Evolutionary conservation across 1,140 invertebrate species (phyloP).

Genomic region (Anoplolepis gracilipes): DNA sequence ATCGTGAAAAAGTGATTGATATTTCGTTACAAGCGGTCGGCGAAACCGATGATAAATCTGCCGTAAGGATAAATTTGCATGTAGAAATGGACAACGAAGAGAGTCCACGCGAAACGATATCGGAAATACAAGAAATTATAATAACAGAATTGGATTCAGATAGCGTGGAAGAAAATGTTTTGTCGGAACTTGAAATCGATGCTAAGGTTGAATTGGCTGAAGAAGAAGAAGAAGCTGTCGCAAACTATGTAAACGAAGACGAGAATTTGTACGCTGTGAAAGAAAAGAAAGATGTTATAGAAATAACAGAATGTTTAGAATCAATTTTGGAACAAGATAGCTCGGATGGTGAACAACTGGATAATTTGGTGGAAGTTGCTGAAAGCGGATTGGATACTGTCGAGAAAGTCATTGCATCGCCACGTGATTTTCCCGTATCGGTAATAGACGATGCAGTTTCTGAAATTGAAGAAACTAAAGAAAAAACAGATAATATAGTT

Average conservation of each 20-base stretch:
- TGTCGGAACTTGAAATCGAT: slow-evolving; percentile 73
- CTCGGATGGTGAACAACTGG: slow-evolving; percentile 81
- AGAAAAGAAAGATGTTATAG: background rate
- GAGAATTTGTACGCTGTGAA: background rate
- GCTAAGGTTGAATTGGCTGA: slow-evolving; percentile 70
- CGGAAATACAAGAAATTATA: slow-evolving; percentile 53
- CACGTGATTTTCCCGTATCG: slow-evolving; percentile 12
- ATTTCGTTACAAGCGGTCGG: background rate
- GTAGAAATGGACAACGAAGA: slow-evolving; percentile 63
- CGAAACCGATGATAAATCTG: slow-evolving; percentile 19
- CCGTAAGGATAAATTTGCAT: slow-evolving; percentile 15
- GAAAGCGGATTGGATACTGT: slow-evolving; percentile 76
- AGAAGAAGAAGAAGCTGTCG: slow-evolving; percentile 62
- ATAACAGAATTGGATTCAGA: slow-evolving; percentile 66
- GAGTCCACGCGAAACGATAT: background rate
- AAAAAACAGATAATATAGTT: background rate
- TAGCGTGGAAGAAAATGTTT: slow-evolving; percentile 57
- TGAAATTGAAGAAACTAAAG: background rate
- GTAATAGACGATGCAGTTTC: slow-evolving; percentile 22
- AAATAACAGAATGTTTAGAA: slow-evolving; percentile 47
- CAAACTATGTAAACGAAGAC: background rate
- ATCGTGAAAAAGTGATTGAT: slow-evolving; percentile 38
- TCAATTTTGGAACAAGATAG: slow-evolving; percentile 70
- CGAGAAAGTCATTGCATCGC: slow-evolving; percentile 64
- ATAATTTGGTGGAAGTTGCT: slow-evolving; percentile 79